Evolutionary conservation across 1,140 invertebrate species (phyloP).

Genomic region (Drosophila navojoa): DNA sequence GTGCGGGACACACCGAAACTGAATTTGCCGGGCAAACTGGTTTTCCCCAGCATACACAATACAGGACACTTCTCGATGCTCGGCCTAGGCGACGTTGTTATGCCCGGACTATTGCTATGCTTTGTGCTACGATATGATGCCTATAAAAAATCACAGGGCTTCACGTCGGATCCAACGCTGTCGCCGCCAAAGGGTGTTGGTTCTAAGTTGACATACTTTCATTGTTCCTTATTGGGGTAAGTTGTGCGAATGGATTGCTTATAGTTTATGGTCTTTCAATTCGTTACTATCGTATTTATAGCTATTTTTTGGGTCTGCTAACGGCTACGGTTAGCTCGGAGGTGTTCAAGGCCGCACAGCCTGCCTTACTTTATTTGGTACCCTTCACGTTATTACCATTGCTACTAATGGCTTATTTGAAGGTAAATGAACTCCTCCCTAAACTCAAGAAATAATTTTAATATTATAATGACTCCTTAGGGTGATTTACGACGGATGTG

Average conservation of each 20-base stretch:
- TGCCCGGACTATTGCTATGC: conserved; percentile 98
- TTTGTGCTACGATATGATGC: conserved; percentile 98
- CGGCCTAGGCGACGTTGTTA: conserved; percentile 97
- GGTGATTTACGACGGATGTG: conserved; percentile 98
- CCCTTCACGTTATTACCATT: conserved; percentile 98
- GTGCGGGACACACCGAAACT: conserved; percentile 96
- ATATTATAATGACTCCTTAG: conserved; percentile 84
- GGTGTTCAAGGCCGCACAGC: conserved; percentile 98
- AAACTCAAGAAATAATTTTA: neutral
- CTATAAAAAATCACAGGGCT: conserved; percentile 92
- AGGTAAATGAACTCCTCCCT: conserved; percentile 86
- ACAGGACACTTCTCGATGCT: conserved; percentile 98
- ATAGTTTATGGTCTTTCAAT: neutral
- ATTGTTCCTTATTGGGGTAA: conserved; percentile 96
- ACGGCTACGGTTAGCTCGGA: conserved; percentile 98
- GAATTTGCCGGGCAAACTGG: conserved; percentile 97
- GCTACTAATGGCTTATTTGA: conserved; percentile 98
- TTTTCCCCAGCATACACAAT: conserved; percentile 98
- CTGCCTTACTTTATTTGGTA: conserved; percentile 97
- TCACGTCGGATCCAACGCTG: conserved; percentile 79
- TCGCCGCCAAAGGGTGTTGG: conserved; percentile 83
- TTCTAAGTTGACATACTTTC: conserved; percentile 93
- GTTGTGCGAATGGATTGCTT: neutral
- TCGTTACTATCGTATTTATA: conserved; percentile 11
- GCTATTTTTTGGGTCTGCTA: conserved; percentile 97